These are phyloP conservation scores for Drymodes brunneopygia DNA, from an alignment of 2,113 vertebrate species.

Conservation along the genomic window DNA sequence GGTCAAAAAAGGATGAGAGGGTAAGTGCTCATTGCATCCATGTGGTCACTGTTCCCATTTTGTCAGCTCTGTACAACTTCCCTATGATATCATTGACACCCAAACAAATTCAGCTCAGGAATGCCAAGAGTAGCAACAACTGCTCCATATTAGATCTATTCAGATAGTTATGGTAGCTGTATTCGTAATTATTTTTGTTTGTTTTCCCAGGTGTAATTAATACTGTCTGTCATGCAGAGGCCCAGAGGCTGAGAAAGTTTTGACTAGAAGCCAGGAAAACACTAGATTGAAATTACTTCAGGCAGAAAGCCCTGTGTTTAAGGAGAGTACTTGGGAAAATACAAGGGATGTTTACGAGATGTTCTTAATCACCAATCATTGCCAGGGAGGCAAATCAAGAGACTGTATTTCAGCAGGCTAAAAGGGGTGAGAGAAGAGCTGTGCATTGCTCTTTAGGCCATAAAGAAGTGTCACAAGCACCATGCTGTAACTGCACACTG, in stretches of 20 bases:
- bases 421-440: slow-evolving; percentile 13
- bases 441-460: background rate
- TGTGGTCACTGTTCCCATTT: background rate
- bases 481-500: background rate
- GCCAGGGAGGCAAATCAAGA: slow-evolving; percentile 10
- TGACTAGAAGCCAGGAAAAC: slow-evolving; percentile 13
- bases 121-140: background rate
- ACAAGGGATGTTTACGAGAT: background rate
- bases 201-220: background rate
- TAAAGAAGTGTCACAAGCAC: slow-evolving; percentile 25
- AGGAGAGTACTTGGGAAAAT: background rate
- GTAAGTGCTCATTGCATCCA: background rate
- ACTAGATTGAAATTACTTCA: background rate
- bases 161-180: background rate
- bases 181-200: slow-evolving; percentile 9
- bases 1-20: background rate
- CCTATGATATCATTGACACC: background rate
- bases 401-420: slow-evolving; percentile 16
- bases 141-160: background rate
- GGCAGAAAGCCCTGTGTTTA: background rate
- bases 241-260: background rate
- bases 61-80: background rate
- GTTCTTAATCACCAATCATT: slow-evolving; percentile 24
- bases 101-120: background rate
- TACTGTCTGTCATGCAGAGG: background rate